A percentile compares a stretch with the other conserved stretches of the same genome.
phyloP scores from a whole-genome alignment of 1,140 invertebrate genomes.

The Euwallacea similis region DNA sequence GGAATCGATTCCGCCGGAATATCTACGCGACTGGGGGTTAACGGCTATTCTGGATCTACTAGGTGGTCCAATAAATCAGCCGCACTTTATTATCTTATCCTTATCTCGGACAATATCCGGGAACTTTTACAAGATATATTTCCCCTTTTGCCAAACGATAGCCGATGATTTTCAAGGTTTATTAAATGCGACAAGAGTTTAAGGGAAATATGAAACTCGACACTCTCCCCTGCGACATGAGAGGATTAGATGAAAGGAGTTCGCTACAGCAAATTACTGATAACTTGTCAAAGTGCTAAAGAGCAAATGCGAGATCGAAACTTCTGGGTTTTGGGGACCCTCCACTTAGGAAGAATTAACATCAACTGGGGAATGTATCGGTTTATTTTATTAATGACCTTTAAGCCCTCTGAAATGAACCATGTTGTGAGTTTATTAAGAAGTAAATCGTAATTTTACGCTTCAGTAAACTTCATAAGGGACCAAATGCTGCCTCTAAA shows the following conservation, averaged over 20 bases:
- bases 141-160: not conserved
- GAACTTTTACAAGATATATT: constrained; percentile 28
- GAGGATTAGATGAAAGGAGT: constrained; percentile 17
- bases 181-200: not conserved
- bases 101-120: constrained; percentile 20
- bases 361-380: too few relatives aligned
- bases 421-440: too few relatives aligned
- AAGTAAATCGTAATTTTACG: too few relatives aligned
- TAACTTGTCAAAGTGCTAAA: constrained; percentile 13
- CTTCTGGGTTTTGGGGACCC: not conserved
- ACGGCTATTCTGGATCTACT: constrained; percentile 46
- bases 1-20: constrained; percentile 47
- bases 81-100: constrained; percentile 33
- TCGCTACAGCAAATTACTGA: constrained; percentile 17
- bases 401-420: too few relatives aligned
- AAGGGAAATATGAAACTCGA: constrained; percentile 2
- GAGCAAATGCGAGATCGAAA: not conserved
- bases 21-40: constrained; percentile 49
- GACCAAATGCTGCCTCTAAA: too few relatives aligned
- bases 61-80: constrained; percentile 33
- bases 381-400: too few relatives aligned
- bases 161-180: not conserved
- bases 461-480: too few relatives aligned
- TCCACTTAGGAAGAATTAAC: too few relatives aligned
- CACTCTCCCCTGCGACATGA: constrained; percentile 6